Base-by-base conservation (phyloP, 2,797 vertebrate genomes). In the Valencia hispanica region DNA sequence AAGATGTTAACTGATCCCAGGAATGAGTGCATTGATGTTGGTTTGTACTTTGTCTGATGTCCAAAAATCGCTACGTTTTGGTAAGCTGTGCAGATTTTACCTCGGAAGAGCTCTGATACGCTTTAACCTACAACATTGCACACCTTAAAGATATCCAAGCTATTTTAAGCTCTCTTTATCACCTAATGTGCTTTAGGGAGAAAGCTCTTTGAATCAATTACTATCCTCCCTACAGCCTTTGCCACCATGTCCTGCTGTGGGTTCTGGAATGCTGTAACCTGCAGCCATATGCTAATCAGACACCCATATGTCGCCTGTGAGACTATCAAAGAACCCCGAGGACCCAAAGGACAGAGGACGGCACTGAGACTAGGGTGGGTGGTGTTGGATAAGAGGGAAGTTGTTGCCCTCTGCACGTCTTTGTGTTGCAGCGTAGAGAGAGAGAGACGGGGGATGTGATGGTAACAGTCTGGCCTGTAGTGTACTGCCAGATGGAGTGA, bases 281-380 rank as follows among this genome's bases (percentile, higher is more conserved):
- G 65, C 73, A 87, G 88, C 93, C 93, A 92, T 94, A 94, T 92
- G 93, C 88, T 93, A 91, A 93, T 90, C 84, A 78, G 83, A 86
- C 86, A 87, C 88, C 80, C 92, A 94, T 92, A 94, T 94, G 94
- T 94, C 50, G 77, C 91, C 87, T 88, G 88, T 84, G 88, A 93
- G 86, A 90, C 86, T 86, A 91, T 92, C 86, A 91, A 88, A 92
- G 90, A 84, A 72, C 81, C 86, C 32, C 5, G 55, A 79, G 88
- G 87, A 79, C 86, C 86, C 81, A 74, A n/a, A 87, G 89, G 92
- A 92, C 87, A 80, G 70, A 75, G 88, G 83, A 87, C 25, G 34
- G 39, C 57, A 84, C 81, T 81, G 80, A 68, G 85, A 77, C 80
- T 9, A 47, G 63, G 78, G 75, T 50, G 57, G 78, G 78, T 77